Evolutionary conservation across 2,797 vertebrate species (phyloP).

Genomic region (Sebastes elongatus): DNA sequence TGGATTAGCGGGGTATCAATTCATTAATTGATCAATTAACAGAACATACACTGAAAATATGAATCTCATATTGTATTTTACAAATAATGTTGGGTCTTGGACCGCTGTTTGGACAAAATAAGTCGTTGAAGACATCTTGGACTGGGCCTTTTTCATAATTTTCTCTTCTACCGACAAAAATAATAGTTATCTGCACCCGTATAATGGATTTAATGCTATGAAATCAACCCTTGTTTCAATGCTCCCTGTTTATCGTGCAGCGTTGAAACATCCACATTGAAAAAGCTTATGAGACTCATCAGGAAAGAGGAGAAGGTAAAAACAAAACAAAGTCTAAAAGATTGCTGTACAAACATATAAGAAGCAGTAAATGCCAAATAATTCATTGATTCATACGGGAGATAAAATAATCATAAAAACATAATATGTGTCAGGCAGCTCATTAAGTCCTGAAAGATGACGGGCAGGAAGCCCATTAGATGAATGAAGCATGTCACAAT

Average conservation of each 20-base stretch:
- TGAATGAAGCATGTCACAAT: background rate
- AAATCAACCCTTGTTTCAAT: background rate
- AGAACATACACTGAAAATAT: background rate
- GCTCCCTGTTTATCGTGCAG: background rate
- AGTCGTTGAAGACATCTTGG: background rate
- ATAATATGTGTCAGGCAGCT: background rate
- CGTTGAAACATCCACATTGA: background rate
- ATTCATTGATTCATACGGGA: background rate
- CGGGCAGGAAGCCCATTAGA: background rate
- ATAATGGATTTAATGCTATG: background rate
- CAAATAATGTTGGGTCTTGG: background rate
- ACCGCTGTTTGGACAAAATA: background rate
- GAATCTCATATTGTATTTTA: background rate
- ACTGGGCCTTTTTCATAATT: background rate
- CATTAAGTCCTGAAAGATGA: background rate
- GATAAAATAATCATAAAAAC: background rate
- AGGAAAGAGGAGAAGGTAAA: background rate
- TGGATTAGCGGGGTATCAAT: background rate
- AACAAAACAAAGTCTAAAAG: background rate
- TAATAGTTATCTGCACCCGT: background rate
- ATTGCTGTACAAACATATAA: background rate
- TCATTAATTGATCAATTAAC: background rate
- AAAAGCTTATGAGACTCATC: background rate
- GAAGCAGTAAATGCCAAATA: background rate
- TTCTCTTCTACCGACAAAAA: background rate